These are phyloP conservation scores for Nannospalax galili DNA, from an alignment of 2,113 vertebrate genomes.

Conservation along the genomic window DNA sequence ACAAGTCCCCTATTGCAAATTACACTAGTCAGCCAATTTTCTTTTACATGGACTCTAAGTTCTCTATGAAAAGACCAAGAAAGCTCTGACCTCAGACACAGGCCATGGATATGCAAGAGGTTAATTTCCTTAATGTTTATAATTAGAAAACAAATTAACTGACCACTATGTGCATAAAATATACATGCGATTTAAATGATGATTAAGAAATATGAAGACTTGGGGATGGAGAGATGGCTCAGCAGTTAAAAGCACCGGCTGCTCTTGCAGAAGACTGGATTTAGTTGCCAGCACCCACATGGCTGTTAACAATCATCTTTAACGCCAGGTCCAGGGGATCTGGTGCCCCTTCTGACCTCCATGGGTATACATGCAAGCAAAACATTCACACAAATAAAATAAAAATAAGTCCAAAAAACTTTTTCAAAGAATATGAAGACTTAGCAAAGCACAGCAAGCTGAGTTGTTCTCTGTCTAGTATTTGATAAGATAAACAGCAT, in stretches of 20 bases:
- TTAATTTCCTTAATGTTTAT: background rate
- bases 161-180: background rate
- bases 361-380: too few relatives aligned
- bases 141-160: conserved; percentile 1
- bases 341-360: too few relatives aligned
- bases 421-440: background rate
- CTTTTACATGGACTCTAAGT: background rate
- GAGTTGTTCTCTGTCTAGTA: background rate
- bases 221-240: too few relatives aligned
- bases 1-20: background rate
- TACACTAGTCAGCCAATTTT: background rate
- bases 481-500: background rate
- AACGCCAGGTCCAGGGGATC: too few relatives aligned
- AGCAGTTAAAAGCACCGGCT: too few relatives aligned
- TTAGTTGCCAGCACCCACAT: too few relatives aligned
- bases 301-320: too few relatives aligned
- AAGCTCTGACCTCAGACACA: background rate
- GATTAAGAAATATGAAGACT: background rate
- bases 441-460: background rate
- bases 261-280: too few relatives aligned
- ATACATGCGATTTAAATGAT: background rate
- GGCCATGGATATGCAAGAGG: background rate
- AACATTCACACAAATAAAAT: too few relatives aligned
- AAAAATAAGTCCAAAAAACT: too few relatives aligned
- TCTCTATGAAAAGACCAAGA: background rate